Evolutionary conservation across 2,888 invertebrate genomes (phyloP), one percentile per base, ranked within the genome.

Genomic region (Pachydiplax longipennis): DNA sequence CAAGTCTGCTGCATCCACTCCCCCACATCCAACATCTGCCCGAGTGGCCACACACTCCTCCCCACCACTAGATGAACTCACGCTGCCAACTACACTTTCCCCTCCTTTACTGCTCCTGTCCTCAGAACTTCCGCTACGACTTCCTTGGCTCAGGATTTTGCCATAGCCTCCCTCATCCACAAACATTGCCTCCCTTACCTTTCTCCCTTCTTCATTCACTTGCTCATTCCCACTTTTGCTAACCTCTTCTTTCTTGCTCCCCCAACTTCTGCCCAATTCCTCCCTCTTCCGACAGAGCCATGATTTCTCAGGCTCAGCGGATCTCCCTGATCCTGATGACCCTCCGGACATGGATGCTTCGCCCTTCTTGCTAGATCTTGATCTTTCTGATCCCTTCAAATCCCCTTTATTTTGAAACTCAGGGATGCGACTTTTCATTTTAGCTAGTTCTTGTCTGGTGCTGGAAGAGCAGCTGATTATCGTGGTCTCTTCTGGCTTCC

Each of bases 101-200:
- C 5, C 4, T 8, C n/a, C 37, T 3, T 35, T 61, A 8, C 31
- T 83, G 37, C 61, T 58, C 35, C 87, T 61, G 22, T 37, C 61
- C 61, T 65, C 61, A 5, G 58, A 48, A 58, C 83, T 37, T 61
- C 31, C 22, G 37, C 37, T 61, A 18, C 61, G 1, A 53, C 53
- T 58, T 13, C 25, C 61, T 18, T 25, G 61, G 31, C 61, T 31
- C 31, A 73, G 13, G 13, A 87, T 87, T 61, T 87, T 87, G 35
- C 87, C 87, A 31, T 87, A 87, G 18, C 87, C 87, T 22, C 87
- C 87, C 35, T 87, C 87, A n/a, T 87, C 87, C 61, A 87, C 87
- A 12, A 87, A 58, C 12, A 61, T n/a, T 37, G 37, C 61, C 37
- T 37, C 37, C 37, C 31, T 80, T 4, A 22, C 65, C 73, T 73